phyloP scores from a whole-genome alignment of 2,113 vertebrate species.

The Esox niger region DNA sequence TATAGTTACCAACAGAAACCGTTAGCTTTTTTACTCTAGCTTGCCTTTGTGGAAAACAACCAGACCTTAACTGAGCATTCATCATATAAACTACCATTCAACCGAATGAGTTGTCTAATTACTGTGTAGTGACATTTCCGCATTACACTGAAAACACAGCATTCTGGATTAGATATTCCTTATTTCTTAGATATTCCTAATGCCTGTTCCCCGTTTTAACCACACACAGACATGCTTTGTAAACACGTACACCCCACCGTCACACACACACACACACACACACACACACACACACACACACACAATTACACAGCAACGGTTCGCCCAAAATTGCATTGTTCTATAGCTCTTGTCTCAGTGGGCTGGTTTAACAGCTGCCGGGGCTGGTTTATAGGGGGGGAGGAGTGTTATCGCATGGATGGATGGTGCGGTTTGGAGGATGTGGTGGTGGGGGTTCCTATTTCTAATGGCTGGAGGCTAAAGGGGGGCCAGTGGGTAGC shows the following conservation, averaged over 20 bases:
- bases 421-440: constrained; percentile 46
- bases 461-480: constrained; percentile 19
- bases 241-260: neutral
- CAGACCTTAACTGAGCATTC: no score
- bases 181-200: no score
- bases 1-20: no score
- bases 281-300: constrained; percentile 4
- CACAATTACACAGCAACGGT: constrained; percentile 20
- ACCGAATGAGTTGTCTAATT: neutral
- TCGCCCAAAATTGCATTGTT: constrained; percentile 51
- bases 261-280: constrained; percentile 1
- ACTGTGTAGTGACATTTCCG: neutral
- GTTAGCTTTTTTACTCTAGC: no score
- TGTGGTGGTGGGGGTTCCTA: constrained; percentile 33
- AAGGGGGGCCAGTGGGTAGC: no score
- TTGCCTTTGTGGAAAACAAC: no score
- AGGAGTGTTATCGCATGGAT: constrained; percentile 22
- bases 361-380: constrained; percentile 65
- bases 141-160: no score
- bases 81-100: no score
- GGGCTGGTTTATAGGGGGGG: constrained; percentile 27
- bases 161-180: no score
- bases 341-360: constrained; percentile 28
- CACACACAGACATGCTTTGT: no score
- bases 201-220: no score